A percentile compares a stretch with the other conserved stretches of the same genome.
phyloP scores from a whole-genome alignment of 2,888 invertebrate species.

The Dynastes maya region DNA sequence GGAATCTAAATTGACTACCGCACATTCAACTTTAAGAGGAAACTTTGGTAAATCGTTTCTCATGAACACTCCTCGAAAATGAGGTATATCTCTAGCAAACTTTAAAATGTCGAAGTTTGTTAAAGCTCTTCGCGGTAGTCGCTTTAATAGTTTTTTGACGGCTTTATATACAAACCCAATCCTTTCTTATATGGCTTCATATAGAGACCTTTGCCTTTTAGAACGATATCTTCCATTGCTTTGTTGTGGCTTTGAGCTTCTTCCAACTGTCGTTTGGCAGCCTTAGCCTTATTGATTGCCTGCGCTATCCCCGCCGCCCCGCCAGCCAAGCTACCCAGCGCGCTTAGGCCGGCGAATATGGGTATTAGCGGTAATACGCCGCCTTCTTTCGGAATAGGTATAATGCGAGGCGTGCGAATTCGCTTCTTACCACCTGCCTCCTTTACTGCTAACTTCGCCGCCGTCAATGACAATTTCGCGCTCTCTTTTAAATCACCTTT shows the following conservation, averaged over 20 bases:
- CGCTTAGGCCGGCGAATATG: conserved; percentile 58
- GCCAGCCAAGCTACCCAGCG: conserved; percentile 55
- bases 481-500: conserved; percentile 25
- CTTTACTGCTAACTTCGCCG: conserved; percentile 35
- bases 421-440: conserved; percentile 41
- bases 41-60: conserved; percentile 52
- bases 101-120: conserved; percentile 55
- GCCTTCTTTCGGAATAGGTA: conserved; percentile 63
- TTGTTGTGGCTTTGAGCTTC: conserved; percentile 60
- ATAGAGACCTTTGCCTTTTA: conserved; percentile 54
- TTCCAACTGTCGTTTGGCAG: conserved; percentile 55
- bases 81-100: conserved; percentile 44
- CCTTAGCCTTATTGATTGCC: conserved; percentile 58
- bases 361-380: conserved; percentile 58
- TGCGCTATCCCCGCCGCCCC: conserved; percentile 57
- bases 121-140: conserved; percentile 56
- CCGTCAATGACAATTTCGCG: conserved; percentile 36
- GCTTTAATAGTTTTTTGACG: conserved; percentile 53
- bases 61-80: conserved; percentile 60
- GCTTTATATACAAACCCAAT: conserved; percentile 26
- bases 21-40: conserved; percentile 55
- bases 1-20: conserved; percentile 59
- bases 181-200: conserved; percentile 53
- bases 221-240: conserved; percentile 59
- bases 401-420: conserved; percentile 58